These are phyloP conservation scores for Chironomus riparius DNA, from an alignment of 2,888 invertebrate species.

Conservation along the genomic window DNA sequence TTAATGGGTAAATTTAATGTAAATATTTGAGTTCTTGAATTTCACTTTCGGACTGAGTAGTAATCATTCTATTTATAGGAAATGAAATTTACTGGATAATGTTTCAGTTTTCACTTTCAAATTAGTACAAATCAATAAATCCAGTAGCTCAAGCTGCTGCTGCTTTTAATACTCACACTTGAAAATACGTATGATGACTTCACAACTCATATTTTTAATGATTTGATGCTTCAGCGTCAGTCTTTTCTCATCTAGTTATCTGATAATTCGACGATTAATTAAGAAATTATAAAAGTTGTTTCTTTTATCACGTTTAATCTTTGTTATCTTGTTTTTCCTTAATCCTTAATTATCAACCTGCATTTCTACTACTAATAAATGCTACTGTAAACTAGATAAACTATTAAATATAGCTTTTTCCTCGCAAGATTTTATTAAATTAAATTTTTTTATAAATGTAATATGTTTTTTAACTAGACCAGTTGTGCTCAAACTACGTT, in stretches of 20 bases:
- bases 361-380: too few species aligned
- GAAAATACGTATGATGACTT: slow-evolving; percentile 1
- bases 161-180: slow-evolving; percentile 8
- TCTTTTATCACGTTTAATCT: too few species aligned
- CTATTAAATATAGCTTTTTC: too few species aligned
- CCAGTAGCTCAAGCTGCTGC: neutral
- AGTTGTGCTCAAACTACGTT: too few species aligned
- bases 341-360: too few species aligned
- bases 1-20: neutral
- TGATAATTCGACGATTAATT: neutral
- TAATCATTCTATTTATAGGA: neutral
- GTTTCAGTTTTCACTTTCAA: neutral
- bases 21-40: neutral
- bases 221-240: neutral
- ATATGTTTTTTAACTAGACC: too few species aligned
- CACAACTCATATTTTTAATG: slow-evolving; percentile 9
- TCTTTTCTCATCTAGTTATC: neutral
- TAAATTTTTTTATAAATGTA: too few species aligned
- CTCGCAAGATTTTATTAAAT: too few species aligned
- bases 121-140: neutral
- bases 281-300: too few species aligned
- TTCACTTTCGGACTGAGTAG: neutral
- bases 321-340: too few species aligned
- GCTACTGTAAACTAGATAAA: too few species aligned
- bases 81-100: neutral